Evolutionary conservation across 2,888 invertebrate genomes (phyloP), one percentile per base, ranked within the genome.

Genomic region (Phengaris alcon): DNA sequence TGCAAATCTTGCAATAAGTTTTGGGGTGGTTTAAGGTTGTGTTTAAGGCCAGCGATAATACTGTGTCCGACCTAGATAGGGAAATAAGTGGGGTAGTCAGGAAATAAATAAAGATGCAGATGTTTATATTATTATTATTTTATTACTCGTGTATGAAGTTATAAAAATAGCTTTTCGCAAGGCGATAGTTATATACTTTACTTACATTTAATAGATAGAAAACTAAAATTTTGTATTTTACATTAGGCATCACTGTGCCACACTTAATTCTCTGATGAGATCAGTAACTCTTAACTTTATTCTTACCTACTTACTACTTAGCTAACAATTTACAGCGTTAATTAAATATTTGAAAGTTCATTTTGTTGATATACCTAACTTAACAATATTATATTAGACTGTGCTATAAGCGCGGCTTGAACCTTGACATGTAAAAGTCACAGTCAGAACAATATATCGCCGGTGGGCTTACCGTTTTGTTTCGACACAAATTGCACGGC

Each of bases 391-490:
- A 59, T 75, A 55, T 69, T 70, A 22, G 22, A 44, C 57, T n/a
- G 75, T 78, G 82, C 88, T 92, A 95, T 82, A 94, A 94, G 81
- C 94, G 94, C 68, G 96, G 96, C 84, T 96, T 95, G 88, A 97
- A 97, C 84, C 96, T 94, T 78, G 97, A 97, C 96, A 98, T 96
- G 85, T 98, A 98, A 91, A 97, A 98, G 86, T 98, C 97, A 90
- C 98, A 98, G 89, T 98, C 98, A 74, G 96, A 94, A 89, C 98
- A 98, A 86, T 98, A 98, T 81, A 96, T 94, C 55, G 96, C 95
- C 13, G 97, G 96, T 15, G 96, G 95, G 73, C 94, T 95, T 22
- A 97, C 96, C 78, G 96, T 95, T 84, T 97, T 97, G 87, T 98
- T 98, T 76, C 97, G 95, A 89, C 98, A 98, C 81, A 98, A 94